phyloP scores from a whole-genome alignment of 2,888 invertebrate genomes.

The Mesorhabditis belari region DNA sequence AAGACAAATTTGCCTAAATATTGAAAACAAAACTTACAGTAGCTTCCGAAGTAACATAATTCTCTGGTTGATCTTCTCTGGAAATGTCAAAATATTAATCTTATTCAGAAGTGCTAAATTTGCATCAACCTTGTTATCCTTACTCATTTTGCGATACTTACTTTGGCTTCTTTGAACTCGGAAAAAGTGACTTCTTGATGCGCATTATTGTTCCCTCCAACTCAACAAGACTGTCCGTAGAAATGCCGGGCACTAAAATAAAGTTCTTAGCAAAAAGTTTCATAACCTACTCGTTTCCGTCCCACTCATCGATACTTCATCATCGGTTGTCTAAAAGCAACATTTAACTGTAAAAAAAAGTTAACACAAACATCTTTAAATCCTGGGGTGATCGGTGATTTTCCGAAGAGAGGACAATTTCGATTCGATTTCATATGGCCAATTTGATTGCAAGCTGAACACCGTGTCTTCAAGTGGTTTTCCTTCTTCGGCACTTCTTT shows the following conservation, averaged over 20 bases:
- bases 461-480: constrained; percentile 56
- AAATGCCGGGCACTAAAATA: constrained; percentile 2
- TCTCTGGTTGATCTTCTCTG: no score
- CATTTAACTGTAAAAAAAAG: not conserved
- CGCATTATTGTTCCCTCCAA: constrained; percentile 58
- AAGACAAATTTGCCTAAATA: no score
- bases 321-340: not conserved
- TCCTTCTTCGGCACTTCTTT: constrained; percentile 43
- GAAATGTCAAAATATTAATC: no score
- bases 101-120: no score
- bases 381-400: constrained; percentile 43
- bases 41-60: no score
- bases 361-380: no score
- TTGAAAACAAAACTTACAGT: no score
- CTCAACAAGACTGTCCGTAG: not conserved
- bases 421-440: constrained; percentile 85
- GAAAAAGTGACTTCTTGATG: constrained; percentile 32
- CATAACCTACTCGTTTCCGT: constrained; percentile 3
- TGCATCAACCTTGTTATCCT: no score
- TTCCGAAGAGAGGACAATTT: constrained; percentile 87
- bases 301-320: not conserved
- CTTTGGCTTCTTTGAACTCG: no score
- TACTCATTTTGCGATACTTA: no score
- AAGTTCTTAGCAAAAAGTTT: constrained; percentile 30
- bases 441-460: constrained; percentile 85